Evolutionary conservation across 2,888 invertebrate species (phyloP).

Genomic region (Plebejus argus): DNA sequence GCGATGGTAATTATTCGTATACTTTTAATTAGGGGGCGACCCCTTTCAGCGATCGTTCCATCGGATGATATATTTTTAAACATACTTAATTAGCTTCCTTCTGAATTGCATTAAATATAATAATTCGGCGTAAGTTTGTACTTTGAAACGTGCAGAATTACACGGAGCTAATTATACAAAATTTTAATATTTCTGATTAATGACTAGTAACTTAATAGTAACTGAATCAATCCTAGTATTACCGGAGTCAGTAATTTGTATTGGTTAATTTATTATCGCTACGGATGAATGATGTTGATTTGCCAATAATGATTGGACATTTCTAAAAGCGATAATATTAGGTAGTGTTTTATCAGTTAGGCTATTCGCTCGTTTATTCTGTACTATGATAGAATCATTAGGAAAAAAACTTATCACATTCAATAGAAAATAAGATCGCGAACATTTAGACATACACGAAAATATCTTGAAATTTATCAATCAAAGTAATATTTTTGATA

Average conservation of each 20-base stretch:
- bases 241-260: not conserved
- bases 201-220: too few relatives aligned
- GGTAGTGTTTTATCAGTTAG: too few relatives aligned
- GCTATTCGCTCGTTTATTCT: too few relatives aligned
- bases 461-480: not conserved
- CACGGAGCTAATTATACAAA: not conserved
- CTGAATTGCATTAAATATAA: not conserved
- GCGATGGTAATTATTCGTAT: slow-evolving; percentile 3
- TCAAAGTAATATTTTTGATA: not conserved
- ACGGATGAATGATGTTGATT: not conserved
- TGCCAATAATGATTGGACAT: not conserved
- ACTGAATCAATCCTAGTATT: not conserved
- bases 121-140: not conserved
- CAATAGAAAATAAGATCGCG: too few relatives aligned
- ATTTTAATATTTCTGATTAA: not conserved
- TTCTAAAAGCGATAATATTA: too few relatives aligned
- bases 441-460: not conserved
- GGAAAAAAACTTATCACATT: too few relatives aligned
- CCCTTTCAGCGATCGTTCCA: not conserved
- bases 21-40: slow-evolving; percentile 5
- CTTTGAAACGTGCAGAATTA: not conserved
- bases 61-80: not conserved
- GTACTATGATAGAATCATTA: too few relatives aligned
- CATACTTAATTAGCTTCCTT: not conserved
- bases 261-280: not conserved